Conservation (phyloP, 2,888 invertebrate genomes). For the Ashinkailepas kermadecensis region DNA sequence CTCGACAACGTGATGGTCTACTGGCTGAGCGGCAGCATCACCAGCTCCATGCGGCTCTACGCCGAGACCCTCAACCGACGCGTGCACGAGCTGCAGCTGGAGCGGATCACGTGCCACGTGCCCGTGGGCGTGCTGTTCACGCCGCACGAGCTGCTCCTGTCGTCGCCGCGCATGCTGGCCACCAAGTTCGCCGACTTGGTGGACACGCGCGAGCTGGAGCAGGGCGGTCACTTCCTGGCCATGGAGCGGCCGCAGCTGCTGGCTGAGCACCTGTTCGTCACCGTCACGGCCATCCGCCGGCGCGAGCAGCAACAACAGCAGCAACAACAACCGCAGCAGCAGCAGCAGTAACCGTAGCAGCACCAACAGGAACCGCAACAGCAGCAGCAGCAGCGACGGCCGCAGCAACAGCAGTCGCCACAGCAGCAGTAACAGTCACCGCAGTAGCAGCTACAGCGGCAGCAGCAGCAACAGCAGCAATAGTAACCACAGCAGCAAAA, state of each 20-base stretch:
- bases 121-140: slow-evolving; percentile 3
- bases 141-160: neutral
- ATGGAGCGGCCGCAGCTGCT: slow-evolving; percentile 65
- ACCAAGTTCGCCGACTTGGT: neutral
- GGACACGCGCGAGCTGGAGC: slow-evolving; percentile 48
- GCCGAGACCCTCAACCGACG: slow-evolving; percentile 38
- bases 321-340: neutral
- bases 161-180: neutral
- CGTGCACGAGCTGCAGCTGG: neutral
- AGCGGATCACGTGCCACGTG: neutral
- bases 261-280: slow-evolving; percentile 58
- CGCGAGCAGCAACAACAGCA: neutral
- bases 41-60: slow-evolving; percentile 44
- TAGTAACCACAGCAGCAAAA: neutral
- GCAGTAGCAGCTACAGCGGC: neutral
- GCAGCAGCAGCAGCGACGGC: neutral
- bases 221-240: slow-evolving; percentile 81
- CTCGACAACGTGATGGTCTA: slow-evolving; percentile 75
- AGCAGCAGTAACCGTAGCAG: neutral
- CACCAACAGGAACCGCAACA: neutral
- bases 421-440: neutral
- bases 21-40: slow-evolving; percentile 49
- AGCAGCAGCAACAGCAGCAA: neutral
- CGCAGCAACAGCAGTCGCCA: neutral
- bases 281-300: slow-evolving; percentile 38